Conservation (phyloP, 35 echinoderm and acorn worm species). For the Apostichopus parvimensis region DNA sequence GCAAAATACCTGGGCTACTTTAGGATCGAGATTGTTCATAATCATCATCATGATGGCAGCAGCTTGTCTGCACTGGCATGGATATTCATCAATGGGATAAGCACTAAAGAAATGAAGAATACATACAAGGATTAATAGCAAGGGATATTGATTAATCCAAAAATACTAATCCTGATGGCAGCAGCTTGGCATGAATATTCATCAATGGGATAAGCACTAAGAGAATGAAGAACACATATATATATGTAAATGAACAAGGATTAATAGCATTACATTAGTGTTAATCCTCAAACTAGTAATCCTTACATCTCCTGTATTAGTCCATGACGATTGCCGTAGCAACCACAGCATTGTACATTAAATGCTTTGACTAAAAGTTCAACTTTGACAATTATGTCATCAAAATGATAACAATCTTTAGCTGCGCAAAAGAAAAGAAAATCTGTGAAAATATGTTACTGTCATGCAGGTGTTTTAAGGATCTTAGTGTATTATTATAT, state of each 20-base stretch:
- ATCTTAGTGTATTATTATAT: no score
- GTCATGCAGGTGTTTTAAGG: no score
- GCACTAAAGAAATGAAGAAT: slow-evolving; percentile 55
- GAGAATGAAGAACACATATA: background rate
- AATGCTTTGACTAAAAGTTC: no score
- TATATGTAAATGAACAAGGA: background rate
- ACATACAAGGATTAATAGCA: background rate
- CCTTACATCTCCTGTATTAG: no score
- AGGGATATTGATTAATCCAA: no score
- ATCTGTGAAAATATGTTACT: no score
- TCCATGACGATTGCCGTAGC: no score
- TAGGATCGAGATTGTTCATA: slow-evolving; percentile 95
- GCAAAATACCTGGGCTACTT: slow-evolving; percentile 85
- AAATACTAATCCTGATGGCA: slow-evolving; percentile 66
- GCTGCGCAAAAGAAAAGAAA: no score
- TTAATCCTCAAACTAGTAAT: no score
- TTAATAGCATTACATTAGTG: background rate
- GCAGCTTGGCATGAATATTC: slow-evolving; percentile 95
- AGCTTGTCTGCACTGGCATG: slow-evolving; percentile 77
- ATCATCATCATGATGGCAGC: slow-evolving; percentile 96
- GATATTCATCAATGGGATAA: slow-evolving; percentile 92
- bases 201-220: slow-evolving; percentile 86
- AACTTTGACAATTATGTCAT: no score
- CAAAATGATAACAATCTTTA: no score
- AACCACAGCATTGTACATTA: no score